phyloP scores from a whole-genome alignment of 1,140 invertebrate genomes.

The Drosophila jambulina region DNA sequence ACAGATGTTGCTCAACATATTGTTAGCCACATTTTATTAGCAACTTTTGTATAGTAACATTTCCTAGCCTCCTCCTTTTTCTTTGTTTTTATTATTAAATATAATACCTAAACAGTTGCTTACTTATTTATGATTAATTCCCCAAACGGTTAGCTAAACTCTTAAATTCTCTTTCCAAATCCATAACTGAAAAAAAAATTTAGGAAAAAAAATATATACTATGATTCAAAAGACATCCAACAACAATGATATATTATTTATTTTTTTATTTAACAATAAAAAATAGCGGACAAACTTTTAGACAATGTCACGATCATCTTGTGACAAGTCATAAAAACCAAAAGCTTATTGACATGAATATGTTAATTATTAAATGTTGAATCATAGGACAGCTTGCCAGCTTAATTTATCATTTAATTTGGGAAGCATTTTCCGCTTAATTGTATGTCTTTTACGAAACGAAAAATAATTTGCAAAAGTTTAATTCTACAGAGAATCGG shows the following conservation, averaged over 20 bases:
- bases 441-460: slow-evolving; percentile 15
- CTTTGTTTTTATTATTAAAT: background rate
- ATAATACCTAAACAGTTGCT: background rate
- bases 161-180: no score
- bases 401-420: slow-evolving; percentile 41
- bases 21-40: background rate
- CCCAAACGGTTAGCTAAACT: background rate
- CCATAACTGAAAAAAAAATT: background rate
- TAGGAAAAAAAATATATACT: background rate
- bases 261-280: slow-evolving; percentile 16
- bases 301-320: slow-evolving; percentile 14
- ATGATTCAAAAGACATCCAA: background rate
- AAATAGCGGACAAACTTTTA: slow-evolving; percentile 26
- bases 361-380: slow-evolving; percentile 6
- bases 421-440: slow-evolving; percentile 29
- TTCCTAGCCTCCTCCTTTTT: background rate
- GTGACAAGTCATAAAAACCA: slow-evolving; percentile 7
- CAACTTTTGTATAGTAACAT: background rate
- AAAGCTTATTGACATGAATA: background rate
- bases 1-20: background rate
- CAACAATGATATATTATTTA: slow-evolving; percentile 2
- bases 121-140: slow-evolving; percentile 13
- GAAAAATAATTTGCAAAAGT: slow-evolving; percentile 25
- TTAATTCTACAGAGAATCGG: slow-evolving; percentile 21
- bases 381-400: slow-evolving; percentile 21